Evolutionary conservation across 2,113 vertebrate genomes (phyloP).

Genomic region (Myiagra hebetior): DNA sequence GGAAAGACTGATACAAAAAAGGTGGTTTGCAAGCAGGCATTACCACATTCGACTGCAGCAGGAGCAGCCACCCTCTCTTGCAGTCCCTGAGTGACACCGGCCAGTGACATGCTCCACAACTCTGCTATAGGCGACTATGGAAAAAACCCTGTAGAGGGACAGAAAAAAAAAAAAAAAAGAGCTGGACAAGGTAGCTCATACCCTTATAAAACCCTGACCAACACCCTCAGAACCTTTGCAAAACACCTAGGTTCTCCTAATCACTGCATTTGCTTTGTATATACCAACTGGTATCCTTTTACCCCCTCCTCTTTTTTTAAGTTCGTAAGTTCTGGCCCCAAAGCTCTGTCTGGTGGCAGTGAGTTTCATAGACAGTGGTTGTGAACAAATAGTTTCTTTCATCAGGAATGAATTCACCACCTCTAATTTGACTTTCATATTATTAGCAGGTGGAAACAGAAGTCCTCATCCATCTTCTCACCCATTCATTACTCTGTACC

Average conservation of each 20-base stretch:
- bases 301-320: background rate
- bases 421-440: conserved; percentile 31
- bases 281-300: background rate
- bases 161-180: background rate
- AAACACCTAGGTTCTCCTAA: background rate
- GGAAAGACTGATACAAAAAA: background rate
- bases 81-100: background rate
- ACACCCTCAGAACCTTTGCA: background rate
- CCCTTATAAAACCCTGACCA: background rate
- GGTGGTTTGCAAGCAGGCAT: background rate
- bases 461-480: conserved; percentile 44
- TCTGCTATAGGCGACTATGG: background rate
- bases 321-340: background rate
- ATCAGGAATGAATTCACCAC: conserved; percentile 7
- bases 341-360: background rate
- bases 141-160: background rate
- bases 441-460: conserved; percentile 58
- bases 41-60: background rate
- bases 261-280: background rate
- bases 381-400: conserved; percentile 29
- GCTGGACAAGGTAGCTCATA: background rate
- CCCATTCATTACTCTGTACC: conserved; percentile 51
- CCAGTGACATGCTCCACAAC: background rate
- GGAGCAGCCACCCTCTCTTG: background rate
- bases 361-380: background rate